A percentile compares a stretch with the other conserved stretches of the same genome.
Conservation (phyloP, 2,888 invertebrate genomes). For the Drosophila nigricruria region DNA sequence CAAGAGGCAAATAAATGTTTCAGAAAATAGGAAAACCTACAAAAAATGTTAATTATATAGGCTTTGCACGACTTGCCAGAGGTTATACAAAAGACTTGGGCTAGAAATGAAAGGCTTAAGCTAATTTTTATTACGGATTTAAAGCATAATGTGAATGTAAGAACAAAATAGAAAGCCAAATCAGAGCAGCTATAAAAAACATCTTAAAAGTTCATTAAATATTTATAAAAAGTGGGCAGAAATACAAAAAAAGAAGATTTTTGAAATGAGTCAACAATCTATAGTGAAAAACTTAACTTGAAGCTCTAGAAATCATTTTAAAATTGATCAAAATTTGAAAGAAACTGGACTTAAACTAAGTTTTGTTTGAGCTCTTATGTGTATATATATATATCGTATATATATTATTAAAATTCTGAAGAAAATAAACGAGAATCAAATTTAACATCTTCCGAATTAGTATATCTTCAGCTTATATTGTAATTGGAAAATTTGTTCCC, state of each 20-base stretch:
- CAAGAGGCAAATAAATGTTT: not conserved
- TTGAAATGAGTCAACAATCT: not conserved
- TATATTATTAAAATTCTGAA: not conserved
- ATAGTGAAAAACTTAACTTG: not conserved
- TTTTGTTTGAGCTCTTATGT: not conserved
- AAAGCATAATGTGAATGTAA: not conserved
- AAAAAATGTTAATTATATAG: conserved; percentile 21
- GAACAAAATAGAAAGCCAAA: conserved; percentile 42
- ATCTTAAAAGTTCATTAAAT: not conserved
- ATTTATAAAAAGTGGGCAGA: not conserved
- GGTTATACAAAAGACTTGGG: not conserved
- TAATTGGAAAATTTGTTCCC: conserved; percentile 13
- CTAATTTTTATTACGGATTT: conserved; percentile 4
- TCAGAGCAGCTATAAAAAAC: conserved; percentile 12
- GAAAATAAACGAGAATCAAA: not conserved
- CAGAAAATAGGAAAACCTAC: not conserved
- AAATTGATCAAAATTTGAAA: not conserved
- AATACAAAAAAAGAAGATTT: not conserved
- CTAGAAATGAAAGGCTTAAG: conserved; percentile 9
- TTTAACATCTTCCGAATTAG: not conserved
- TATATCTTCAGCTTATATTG: conserved; percentile 16
- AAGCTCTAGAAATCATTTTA: not conserved
- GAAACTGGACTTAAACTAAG: not conserved
- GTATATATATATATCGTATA: not conserved
- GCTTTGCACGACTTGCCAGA: conserved; percentile 1